These are phyloP conservation scores for Hypena proboscidalis DNA, from an alignment of 2,888 invertebrate genomes.

Conservation along the genomic window DNA sequence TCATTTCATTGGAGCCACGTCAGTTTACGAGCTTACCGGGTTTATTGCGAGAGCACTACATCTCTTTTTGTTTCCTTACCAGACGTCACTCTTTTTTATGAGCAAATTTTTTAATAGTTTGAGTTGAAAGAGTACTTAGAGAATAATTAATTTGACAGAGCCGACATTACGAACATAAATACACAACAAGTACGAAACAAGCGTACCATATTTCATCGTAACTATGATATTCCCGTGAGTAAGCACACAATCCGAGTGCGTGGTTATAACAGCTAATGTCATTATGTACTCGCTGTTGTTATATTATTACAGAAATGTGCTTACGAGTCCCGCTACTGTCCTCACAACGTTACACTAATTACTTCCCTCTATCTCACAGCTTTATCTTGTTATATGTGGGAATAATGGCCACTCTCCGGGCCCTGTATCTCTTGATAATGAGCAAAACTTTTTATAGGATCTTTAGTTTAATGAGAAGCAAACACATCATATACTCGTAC, in stretches of 20 bases:
- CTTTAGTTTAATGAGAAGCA: constrained; percentile 18
- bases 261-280: constrained; percentile 31
- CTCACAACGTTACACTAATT: constrained; percentile 42
- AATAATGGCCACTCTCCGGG: constrained; percentile 32
- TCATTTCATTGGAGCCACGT: constrained; percentile 61
- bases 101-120: constrained; percentile 60
- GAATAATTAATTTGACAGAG: constrained; percentile 21
- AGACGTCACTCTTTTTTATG: constrained; percentile 59
- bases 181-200: constrained; percentile 3
- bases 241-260: constrained; percentile 16
- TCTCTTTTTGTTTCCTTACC: constrained; percentile 62
- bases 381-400: constrained; percentile 35
- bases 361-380: constrained; percentile 39
- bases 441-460: constrained; percentile 29
- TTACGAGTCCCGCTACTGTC: constrained; percentile 27
- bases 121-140: constrained; percentile 48
- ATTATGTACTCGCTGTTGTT: constrained; percentile 24
- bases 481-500: constrained; percentile 12
- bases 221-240: constrained; percentile 4
- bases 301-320: constrained; percentile 22
- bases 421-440: constrained; percentile 28
- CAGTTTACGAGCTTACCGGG: constrained; percentile 70
- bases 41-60: constrained; percentile 69
- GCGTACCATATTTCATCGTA: constrained; percentile 9
- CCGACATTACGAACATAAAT: neutral